Base-by-base conservation (phyloP, 2,888 invertebrate genomes). In the Lithophane socia region DNA sequence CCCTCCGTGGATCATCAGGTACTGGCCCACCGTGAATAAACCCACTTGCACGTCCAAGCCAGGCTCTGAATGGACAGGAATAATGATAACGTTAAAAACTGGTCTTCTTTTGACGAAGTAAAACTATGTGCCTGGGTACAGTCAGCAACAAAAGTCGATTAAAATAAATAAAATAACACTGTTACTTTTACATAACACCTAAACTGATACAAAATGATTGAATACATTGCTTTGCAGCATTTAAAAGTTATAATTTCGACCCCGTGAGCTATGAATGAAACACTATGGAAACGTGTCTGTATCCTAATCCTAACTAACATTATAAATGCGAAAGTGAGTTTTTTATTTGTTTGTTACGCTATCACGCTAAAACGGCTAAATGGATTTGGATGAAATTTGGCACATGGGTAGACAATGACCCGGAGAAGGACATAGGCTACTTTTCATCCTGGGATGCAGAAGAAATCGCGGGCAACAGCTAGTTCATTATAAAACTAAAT, bases 1-100 rank as follows among this genome's bases (percentile, higher is more conserved):
- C 13, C 90, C 93, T 0, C 97, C 97, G 87, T 98, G 98, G 75
- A 98, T 97, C 70, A 97, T 97, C 9, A 98, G 93, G 88, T 97
- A 97, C 69, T 95, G 94, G 52, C 92, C 93, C 1, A 95, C 96
- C 2, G 96, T 96, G 79, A 96, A 95, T 10, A 78, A 76, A 7
- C 96, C 96, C 10, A 95, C 92, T 89, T 94, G 92, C n/a, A 92
- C 93, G 63, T 94, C 92, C 42, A 96, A 83, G 1, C 93, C 93
- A 0, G 94, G 86, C 56, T 95, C 96, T 96, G 84, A 24, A 29
- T 76, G 58, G 3, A 80, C 7, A 70, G 3, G 42, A 47, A 42
- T 3, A 37, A 3, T 37, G 3, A 24, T 24, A 63, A 7, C 0
- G 1, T 73, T 58, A 58, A 73, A 47, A 73, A 13, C 16, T 29